Evolutionary conservation across 2,113 vertebrate species (phyloP).

Genomic region (Dasyornis broadbenti): DNA sequence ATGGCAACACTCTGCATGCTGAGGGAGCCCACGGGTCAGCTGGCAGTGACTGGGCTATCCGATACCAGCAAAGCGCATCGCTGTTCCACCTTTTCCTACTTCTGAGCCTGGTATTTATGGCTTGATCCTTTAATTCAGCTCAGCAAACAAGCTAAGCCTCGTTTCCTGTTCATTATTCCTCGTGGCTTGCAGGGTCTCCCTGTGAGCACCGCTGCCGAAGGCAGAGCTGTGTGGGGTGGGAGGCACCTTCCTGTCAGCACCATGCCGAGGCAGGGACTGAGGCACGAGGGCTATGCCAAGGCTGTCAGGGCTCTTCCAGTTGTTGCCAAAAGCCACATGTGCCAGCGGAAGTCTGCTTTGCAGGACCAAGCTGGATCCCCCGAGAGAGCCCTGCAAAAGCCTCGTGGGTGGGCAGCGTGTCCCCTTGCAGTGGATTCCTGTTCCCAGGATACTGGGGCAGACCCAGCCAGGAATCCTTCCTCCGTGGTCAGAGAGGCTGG

Average conservation of each 20-base stretch:
- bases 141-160: background rate
- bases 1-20: background rate
- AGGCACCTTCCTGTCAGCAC: background rate
- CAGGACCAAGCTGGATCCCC: background rate
- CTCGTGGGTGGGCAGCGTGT: background rate
- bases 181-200: fast-evolving
- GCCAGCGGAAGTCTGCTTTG: background rate
- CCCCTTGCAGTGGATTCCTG: background rate
- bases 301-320: background rate
- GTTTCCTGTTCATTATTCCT: background rate
- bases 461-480: background rate
- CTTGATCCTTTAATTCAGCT: background rate
- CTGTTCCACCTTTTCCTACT: background rate
- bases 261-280: fast-evolving
- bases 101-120: background rate
- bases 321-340: background rate
- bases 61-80: fast-evolving
- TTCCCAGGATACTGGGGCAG: background rate
- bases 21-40: background rate
- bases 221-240: fast-evolving
- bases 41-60: fast-evolving
- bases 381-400: background rate
- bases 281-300: fast-evolving
- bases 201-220: fast-evolving
- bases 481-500: fast-evolving